These are phyloP conservation scores for Atractosteus spatula DNA, from an alignment of 2,113 vertebrate genomes.

Conservation along the genomic window DNA sequence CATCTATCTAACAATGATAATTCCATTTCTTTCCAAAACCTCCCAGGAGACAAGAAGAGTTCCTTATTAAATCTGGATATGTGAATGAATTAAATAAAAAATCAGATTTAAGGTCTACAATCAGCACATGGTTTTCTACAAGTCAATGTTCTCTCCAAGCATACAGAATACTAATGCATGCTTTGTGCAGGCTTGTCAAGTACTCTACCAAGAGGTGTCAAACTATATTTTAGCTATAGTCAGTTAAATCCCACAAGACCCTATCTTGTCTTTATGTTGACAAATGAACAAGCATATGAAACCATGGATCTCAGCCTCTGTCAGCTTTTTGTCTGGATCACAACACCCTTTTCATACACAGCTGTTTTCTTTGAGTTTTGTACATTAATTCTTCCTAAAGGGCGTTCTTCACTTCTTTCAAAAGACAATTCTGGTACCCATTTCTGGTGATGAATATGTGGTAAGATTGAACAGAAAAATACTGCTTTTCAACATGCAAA, in stretches of 20 bases:
- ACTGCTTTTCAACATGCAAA: not conserved
- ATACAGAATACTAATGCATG: conserved; percentile 66
- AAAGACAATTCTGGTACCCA: not conserved
- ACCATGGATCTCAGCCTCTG: conserved; percentile 49
- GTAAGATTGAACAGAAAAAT: no score
- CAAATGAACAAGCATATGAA: conserved; percentile 71
- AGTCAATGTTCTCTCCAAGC: conserved; percentile 38
- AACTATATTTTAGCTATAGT: conserved; percentile 63
- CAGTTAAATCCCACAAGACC: conserved; percentile 67
- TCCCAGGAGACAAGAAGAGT: conserved; percentile 46
- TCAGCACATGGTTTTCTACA: conserved; percentile 43
- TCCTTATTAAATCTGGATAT: conserved; percentile 51
- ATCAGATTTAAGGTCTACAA: conserved; percentile 44
- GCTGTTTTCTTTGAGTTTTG: conserved; percentile 49
- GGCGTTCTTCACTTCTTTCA: not conserved
- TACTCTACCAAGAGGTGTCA: conserved; percentile 65
- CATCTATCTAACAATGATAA: conserved; percentile 26
- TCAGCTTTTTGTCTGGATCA: conserved; percentile 49
- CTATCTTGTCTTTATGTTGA: conserved; percentile 66
- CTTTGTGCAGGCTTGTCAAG: conserved; percentile 65
- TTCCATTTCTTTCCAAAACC: conserved; percentile 17
- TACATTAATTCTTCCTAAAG: conserved; percentile 35
- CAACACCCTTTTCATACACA: conserved; percentile 44
- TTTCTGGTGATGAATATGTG: not conserved
- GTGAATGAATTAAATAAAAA: conserved; percentile 20